Evolutionary conservation across 2,113 vertebrate genomes (phyloP).

Genomic region (Cyprinus carpio): DNA sequence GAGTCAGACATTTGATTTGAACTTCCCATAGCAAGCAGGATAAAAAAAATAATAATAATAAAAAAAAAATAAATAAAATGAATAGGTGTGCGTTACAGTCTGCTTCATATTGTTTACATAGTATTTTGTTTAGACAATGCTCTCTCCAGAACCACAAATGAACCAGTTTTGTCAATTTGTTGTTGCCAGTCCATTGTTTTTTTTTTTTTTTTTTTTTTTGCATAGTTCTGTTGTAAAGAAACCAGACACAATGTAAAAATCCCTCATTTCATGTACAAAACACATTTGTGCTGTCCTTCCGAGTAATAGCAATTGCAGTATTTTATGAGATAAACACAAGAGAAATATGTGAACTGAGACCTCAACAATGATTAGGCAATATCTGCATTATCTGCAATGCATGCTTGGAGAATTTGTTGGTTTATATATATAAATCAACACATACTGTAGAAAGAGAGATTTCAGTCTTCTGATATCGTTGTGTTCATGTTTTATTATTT

Average conservation of each 20-base stretch:
- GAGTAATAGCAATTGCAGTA: neutral
- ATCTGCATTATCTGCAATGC: neutral
- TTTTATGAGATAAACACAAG: neutral
- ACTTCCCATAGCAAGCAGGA: neutral
- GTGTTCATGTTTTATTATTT: neutral
- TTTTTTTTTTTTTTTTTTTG: neutral
- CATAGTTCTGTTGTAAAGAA: neutral
- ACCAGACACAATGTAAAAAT: neutral
- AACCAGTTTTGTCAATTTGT: neutral
- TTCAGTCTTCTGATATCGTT: neutral
- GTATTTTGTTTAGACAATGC: conserved; percentile 12
- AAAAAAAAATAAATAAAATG: neutral
- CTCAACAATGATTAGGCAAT: neutral
- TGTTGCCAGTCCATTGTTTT: neutral
- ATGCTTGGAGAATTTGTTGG: neutral
- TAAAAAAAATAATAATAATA: too few species aligned
- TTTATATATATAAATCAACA: neutral
- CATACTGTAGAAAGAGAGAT: neutral
- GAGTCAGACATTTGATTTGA: conserved; percentile 56
- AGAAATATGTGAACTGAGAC: neutral
- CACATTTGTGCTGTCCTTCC: neutral
- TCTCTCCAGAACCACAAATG: neutral
- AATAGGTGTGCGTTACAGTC: neutral
- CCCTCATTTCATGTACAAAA: neutral
- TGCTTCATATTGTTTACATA: neutral